A percentile compares a stretch with the other conserved stretches of the same genome.
Conservation (phyloP, 2,888 invertebrate genomes). For the Aphidoletes aphidimyza region DNA sequence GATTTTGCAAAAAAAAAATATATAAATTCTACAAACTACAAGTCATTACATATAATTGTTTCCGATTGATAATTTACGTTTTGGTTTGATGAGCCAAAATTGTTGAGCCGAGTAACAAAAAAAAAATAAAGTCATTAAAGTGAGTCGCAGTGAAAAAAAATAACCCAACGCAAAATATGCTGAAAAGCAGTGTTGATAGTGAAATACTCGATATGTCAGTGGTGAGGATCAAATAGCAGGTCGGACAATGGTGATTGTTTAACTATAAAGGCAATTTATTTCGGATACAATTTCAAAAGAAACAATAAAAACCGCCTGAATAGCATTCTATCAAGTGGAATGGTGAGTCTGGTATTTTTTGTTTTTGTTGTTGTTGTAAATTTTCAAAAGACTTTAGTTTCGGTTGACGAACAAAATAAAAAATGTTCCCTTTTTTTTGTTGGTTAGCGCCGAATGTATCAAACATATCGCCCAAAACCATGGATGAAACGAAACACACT, state of each 20-base stretch:
- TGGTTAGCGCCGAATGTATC: neutral
- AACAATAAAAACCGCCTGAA: neutral
- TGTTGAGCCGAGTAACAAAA: no score
- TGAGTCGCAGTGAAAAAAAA: no score
- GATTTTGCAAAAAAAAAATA: no score
- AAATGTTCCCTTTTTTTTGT: neutral
- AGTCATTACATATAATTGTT: conserved; percentile 12
- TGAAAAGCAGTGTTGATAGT: neutral
- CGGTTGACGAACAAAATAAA: no score
- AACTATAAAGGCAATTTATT: neutral
- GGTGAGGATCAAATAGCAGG: neutral
- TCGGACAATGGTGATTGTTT: conserved; percentile 7
- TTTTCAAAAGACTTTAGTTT: no score
- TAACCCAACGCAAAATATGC: neutral
- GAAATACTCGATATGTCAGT: neutral
- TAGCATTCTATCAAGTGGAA: conserved; percentile 10
- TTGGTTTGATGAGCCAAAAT: no score
- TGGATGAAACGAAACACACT: no score
- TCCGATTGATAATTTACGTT: neutral
- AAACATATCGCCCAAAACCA: neutral
- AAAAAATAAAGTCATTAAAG: no score
- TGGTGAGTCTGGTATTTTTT: conserved; percentile 1
- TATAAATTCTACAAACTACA: conserved; percentile 4
- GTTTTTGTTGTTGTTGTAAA: no score
- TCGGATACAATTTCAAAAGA: neutral